phyloP scores from a whole-genome alignment of 2,888 invertebrate species.

The Apamea anceps region DNA sequence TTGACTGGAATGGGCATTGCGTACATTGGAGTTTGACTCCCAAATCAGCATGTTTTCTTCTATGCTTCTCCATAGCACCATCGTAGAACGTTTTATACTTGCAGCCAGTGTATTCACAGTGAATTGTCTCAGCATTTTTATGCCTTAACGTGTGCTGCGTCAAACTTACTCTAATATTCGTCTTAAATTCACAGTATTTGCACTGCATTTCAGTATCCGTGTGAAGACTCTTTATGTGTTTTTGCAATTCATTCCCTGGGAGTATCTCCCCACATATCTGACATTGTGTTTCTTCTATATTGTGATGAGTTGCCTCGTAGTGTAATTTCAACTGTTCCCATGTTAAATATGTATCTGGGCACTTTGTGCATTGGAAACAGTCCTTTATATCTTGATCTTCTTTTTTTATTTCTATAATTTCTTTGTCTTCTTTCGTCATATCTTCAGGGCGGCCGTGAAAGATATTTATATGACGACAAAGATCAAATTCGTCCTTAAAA shows the following conservation, averaged over 20 bases:
- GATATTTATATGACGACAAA: constrained; percentile 81
- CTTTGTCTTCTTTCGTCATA: constrained; percentile 38
- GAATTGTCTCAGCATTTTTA: constrained; percentile 81
- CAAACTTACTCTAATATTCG: constrained; percentile 79
- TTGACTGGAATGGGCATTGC: constrained; percentile 85
- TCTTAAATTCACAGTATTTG: constrained; percentile 83
- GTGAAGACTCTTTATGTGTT: constrained; percentile 81
- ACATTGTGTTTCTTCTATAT: constrained; percentile 79
- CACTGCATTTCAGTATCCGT: constrained; percentile 76
- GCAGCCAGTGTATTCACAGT: constrained; percentile 81
- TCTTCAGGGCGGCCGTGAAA: constrained; percentile 69
- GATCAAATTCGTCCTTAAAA: constrained; percentile 83
- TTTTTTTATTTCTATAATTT: constrained; percentile 73
- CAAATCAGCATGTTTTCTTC: constrained; percentile 78
- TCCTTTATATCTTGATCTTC: constrained; percentile 78
- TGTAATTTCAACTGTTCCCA: constrained; percentile 82
- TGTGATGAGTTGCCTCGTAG: constrained; percentile 80
- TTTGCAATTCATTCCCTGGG: constrained; percentile 76
- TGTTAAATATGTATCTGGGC: constrained; percentile 75
- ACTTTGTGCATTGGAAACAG: constrained; percentile 83
- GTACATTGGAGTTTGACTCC: constrained; percentile 85
- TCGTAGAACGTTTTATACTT: constrained; percentile 84
- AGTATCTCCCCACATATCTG: constrained; percentile 84
- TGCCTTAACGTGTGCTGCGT: constrained; percentile 85
- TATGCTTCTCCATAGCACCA: constrained; percentile 85